A percentile compares a stretch with the other conserved stretches of the same genome.
Evolutionary conservation across 2,888 invertebrate genomes (phyloP).

Genomic region (Pemphredon lugubris): DNA sequence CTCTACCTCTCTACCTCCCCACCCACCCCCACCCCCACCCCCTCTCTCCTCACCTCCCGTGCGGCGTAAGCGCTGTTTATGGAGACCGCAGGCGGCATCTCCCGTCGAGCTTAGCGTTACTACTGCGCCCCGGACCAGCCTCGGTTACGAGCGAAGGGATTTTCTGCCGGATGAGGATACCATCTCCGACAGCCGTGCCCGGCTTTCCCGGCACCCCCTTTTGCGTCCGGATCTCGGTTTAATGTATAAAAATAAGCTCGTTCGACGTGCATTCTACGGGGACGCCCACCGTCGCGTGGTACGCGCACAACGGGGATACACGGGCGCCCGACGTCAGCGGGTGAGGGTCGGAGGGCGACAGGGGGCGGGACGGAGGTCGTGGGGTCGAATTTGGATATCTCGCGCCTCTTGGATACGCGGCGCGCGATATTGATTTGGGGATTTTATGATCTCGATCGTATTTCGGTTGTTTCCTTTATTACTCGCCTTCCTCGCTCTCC

Average conservation of each 20-base stretch:
- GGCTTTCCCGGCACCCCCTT: constrained; percentile 46
- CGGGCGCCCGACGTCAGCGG: background rate
- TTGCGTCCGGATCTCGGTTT: constrained; percentile 51
- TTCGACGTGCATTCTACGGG: constrained; percentile 52
- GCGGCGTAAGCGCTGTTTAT: constrained; percentile 78
- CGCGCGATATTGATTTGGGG: constrained; percentile 4
- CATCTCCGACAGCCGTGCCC: constrained; percentile 58
- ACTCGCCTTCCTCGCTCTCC: too few species aligned
- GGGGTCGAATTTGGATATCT: constrained; percentile 42
- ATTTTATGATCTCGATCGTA: constrained; percentile 5
- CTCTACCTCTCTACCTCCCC: constrained; percentile 20
- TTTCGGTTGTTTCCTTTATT: constrained; percentile 2
- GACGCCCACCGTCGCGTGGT: constrained; percentile 5
- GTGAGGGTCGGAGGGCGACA: constrained; percentile 3
- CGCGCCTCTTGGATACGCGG: background rate
- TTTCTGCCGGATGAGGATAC: constrained; percentile 74
- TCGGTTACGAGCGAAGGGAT: constrained; percentile 76
- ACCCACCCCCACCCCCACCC: constrained; percentile 19
- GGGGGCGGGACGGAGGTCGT: background rate
- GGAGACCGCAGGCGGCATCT: constrained; percentile 79
- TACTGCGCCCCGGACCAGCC: constrained; percentile 68
- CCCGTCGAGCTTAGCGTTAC: constrained; percentile 77
- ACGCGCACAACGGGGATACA: background rate
- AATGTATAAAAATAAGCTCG: constrained; percentile 70
- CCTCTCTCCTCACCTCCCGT: constrained; percentile 7